Conservation (phyloP, 2,888 invertebrate genomes). For the Eupithecia tripunctaria region DNA sequence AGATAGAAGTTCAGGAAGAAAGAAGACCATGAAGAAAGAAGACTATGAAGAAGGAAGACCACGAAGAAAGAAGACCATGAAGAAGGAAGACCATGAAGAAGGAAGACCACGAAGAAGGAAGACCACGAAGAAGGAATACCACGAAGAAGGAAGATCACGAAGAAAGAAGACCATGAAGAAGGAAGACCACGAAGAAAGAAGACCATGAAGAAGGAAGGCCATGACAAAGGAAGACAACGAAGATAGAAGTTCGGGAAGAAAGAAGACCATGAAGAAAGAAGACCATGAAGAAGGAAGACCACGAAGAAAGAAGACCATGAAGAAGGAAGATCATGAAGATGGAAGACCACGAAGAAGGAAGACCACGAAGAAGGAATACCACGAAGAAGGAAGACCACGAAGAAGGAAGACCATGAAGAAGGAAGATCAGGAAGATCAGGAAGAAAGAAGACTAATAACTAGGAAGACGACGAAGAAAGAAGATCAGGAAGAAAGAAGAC, state of each 20-base stretch:
- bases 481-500: not conserved
- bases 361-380: conserved; percentile 28
- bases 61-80: conserved; percentile 21
- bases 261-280: not conserved
- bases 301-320: too few species aligned
- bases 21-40: conserved; percentile 20
- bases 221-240: conserved; percentile 19
- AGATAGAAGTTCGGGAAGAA: too few species aligned
- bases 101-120: not conserved
- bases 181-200: not conserved
- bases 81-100: conserved; percentile 28
- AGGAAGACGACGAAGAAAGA: not conserved
- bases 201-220: conserved; percentile 21
- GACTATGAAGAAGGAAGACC: conserved; percentile 23
- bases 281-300: not conserved
- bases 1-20: not conserved
- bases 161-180: not conserved
- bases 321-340: conserved; percentile 28
- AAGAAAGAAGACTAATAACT: not conserved
- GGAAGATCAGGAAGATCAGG: not conserved
- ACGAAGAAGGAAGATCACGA: not conserved
- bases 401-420: conserved; percentile 25
- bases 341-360: conserved; percentile 30
- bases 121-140: not conserved
- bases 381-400: conserved; percentile 23